Percentiles rank a stretch among this genome's conserved stretches.
Evolutionary conservation across 2,797 vertebrate species (phyloP).

Genomic region (Phoxinus dragarum): DNA sequence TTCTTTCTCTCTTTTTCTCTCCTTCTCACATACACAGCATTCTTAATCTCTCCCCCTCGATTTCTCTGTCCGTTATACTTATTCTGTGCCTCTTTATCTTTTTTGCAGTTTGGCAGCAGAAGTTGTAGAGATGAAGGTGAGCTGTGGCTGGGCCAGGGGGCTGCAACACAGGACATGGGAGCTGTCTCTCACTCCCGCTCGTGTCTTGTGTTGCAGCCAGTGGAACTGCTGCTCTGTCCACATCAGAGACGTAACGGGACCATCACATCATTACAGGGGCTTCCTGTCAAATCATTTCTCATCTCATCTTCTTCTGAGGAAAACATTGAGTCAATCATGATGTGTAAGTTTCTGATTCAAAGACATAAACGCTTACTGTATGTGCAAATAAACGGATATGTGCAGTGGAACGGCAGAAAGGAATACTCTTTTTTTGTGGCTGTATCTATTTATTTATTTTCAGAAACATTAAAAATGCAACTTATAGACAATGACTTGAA

Average conservation of each 20-base stretch:
- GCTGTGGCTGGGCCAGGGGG: slow-evolving; percentile 85
- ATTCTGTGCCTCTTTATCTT: slow-evolving; percentile 28
- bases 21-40: slow-evolving; percentile 53
- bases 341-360: slow-evolving; percentile 40
- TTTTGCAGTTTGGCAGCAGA: slow-evolving; percentile 66
- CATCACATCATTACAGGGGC: neutral
- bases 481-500: neutral
- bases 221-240: slow-evolving; percentile 77
- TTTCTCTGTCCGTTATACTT: neutral
- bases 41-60: slow-evolving; percentile 49
- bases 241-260: slow-evolving; percentile 6
- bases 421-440: neutral
- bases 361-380: neutral
- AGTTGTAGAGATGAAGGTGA: slow-evolving; percentile 72
- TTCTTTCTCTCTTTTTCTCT: slow-evolving; percentile 58
- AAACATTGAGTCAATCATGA: neutral
- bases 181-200: slow-evolving; percentile 89
- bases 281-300: neutral
- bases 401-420: neutral
- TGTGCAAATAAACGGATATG: neutral
- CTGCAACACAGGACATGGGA: slow-evolving; percentile 99
- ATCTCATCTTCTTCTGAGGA: neutral
- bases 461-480: neutral
- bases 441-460: neutral
- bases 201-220: slow-evolving; percentile 99